Percentiles rank a stretch among this genome's conserved stretches.
These are phyloP conservation scores for Drosophila insularis DNA, from an alignment of 1,140 invertebrate species.

Conservation along the genomic window DNA sequence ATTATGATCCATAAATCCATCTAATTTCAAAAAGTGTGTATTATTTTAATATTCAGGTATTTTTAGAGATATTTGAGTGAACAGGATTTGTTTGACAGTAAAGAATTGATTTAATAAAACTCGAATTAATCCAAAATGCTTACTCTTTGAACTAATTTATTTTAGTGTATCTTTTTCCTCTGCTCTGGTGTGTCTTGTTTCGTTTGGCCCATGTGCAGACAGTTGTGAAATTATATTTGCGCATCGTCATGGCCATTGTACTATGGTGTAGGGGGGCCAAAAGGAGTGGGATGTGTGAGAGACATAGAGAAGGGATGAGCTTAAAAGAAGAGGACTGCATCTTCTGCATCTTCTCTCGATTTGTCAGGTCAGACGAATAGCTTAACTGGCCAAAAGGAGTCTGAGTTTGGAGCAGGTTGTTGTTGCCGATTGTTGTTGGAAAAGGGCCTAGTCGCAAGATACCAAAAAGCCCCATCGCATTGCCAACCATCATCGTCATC, in stretches of 20 bases:
- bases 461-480: conserved; percentile 29
- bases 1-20: not conserved
- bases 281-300: conserved; percentile 24
- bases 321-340: conserved; percentile 32
- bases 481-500: conserved; percentile 66
- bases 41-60: not conserved
- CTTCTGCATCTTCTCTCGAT: conserved; percentile 47
- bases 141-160: conserved; percentile 18
- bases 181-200: conserved; percentile 42
- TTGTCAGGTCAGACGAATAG: conserved; percentile 77
- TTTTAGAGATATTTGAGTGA: not conserved
- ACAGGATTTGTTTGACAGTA: not conserved
- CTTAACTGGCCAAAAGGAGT: conserved; percentile 60
- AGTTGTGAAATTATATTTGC: conserved; percentile 81
- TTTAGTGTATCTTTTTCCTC: conserved; percentile 16
- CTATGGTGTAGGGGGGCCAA: conserved; percentile 21
- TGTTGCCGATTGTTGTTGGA: conserved; percentile 16
- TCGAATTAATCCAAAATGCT: too few species aligned
- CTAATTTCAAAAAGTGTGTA: not conserved
- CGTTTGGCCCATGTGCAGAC: conserved; percentile 73
- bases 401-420: conserved; percentile 42
- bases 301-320: conserved; percentile 6
- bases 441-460: conserved; percentile 26
- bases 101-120: not conserved
- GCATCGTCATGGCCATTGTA: conserved; percentile 76